Evolutionary conservation across 2,113 vertebrate species (phyloP), one percentile per base, ranked within the genome.

Genomic region (Poeciliopsis retropinna): DNA sequence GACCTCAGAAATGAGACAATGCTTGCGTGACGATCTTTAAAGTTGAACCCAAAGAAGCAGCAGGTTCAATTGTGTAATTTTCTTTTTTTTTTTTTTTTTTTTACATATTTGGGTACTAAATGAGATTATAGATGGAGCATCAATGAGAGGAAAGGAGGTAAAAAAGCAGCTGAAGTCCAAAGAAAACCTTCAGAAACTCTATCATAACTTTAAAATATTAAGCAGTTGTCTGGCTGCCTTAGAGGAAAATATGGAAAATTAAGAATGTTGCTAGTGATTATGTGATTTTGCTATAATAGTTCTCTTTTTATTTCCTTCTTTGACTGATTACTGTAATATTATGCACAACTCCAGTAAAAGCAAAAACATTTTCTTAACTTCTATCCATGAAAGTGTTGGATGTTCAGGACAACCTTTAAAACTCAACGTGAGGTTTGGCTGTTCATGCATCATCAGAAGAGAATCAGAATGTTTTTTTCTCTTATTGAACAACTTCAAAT

Each of bases 1-100:
- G 72, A 75, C 69, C 75, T 66, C 60, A 78, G 75, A 67, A 67
- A 61, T 62, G 66, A 64, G 69, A 72, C 17, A 22, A 11, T 39
- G 73, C 65, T 87, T 83, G 84, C 70, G 72, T 88, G 88, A 83
- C 83, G 31, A 68, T 25, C 17, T 73, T 74, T 61, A 14, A 66
- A 44, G 73, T 22, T 0, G 17, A 27, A 75, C 69, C 0, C 5
- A 32, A 73, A 75, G 64, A 51, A 63, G 47, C 74, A 57, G 44
- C 72, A n/a, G 27, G 3, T 30, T 72, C 3, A 2, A n/a, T 57
- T 57, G 1, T 57, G 25, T 57, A 9, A 57, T n/a, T 11, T n/a
- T n/a, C n/a, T n/a, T n/a, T n/a, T n/a, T n/a, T n/a, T n/a, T n/a
- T n/a, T n/a, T n/a, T n/a, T n/a, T n/a, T n/a, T n/a, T n/a, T n/a